Evolutionary conservation across 2,113 vertebrate species (phyloP), one percentile per base, ranked within the genome.

Genomic region (Oryzias melastigma): DNA sequence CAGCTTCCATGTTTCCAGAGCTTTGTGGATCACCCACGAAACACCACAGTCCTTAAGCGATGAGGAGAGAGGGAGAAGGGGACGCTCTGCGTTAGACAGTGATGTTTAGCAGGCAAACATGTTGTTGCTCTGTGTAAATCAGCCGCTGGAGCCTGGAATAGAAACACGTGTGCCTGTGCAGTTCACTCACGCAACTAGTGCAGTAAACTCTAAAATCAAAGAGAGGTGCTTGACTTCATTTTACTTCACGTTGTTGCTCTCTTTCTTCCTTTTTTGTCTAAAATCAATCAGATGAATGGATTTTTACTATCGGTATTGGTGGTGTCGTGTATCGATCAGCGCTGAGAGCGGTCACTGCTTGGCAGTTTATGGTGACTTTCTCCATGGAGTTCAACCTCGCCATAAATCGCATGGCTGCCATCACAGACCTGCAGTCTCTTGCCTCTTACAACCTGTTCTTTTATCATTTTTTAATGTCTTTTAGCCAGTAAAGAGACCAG

Each of bases 401-500:
- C 10, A 43, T 14, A 45, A 27, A 18, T 73, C 68, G 66, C 61
- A 52, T 65, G 72, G 62, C 70, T 65, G 62, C 49, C 73, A 57
- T 55, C 27, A 58, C 65, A 52, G 60, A 75, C 75, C 60, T 88
- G 87, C 90, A 92, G 90, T 90, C 90, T 87, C 83, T 88, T 85
- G 86, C 90, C 88, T 91, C 83, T 2, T 87, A 88, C 83, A 88
- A 52, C 87, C 82, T 68, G 84, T 85, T 78, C 87, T 80, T 68
- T 68, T 70, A 10, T 78, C 77, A 78, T 78, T 84, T 82, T 89
- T 84, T 70, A 77, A 50, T 83, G 87, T 92, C 35, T 88, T 88
- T 86, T 92, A 92, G 90, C 90, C 90, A 92, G 88, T 93, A 85
- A 87, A 90, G 91, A 90, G 91, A 90, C 90, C 86, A 92, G 91